Evolutionary conservation across 2,888 invertebrate genomes (phyloP).

Genomic region (Drosophila yooni): DNA sequence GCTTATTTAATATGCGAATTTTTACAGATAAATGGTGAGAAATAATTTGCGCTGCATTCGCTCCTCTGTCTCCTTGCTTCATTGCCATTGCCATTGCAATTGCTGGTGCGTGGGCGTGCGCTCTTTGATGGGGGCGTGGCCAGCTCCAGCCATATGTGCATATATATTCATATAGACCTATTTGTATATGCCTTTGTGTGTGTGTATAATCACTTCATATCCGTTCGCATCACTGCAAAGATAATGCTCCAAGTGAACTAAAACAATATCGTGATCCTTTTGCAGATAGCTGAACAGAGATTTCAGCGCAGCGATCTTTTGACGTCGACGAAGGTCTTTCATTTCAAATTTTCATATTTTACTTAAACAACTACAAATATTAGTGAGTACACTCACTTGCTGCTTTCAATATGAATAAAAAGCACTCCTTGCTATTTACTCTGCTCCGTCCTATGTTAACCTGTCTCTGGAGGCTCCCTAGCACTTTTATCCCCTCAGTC

Average conservation of each 20-base stretch:
- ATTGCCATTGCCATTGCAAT: conserved; percentile 13
- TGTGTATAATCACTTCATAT: conserved; percentile 62
- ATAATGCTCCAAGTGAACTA: conserved; percentile 3
- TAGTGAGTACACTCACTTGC: background rate
- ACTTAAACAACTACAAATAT: background rate
- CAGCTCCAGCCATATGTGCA: conserved; percentile 31
- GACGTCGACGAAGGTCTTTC: background rate
- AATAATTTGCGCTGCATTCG: conserved; percentile 80
- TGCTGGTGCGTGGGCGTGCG: conserved; percentile 63
- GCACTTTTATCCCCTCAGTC: background rate
- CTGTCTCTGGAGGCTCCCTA: background rate
- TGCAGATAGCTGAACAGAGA: background rate
- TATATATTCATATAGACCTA: conserved; percentile 16
- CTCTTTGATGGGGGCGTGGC: conserved; percentile 63
- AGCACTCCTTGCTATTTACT: background rate
- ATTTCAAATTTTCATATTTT: background rate
- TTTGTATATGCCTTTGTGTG: conserved; percentile 1
- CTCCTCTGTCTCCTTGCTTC: conserved; percentile 25
- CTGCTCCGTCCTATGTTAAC: background rate
- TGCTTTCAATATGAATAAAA: background rate
- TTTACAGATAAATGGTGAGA: conserved; percentile 83
- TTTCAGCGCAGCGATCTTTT: background rate
- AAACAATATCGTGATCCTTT: conserved; percentile 3
- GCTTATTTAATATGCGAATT: conserved; percentile 84
- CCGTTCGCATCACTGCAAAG: conserved; percentile 38